Percentiles rank a stretch among this genome's conserved stretches.
These are phyloP conservation scores for Helicolenus hilgendorfi DNA, from an alignment of 2,797 vertebrate species.

Conservation along the genomic window DNA sequence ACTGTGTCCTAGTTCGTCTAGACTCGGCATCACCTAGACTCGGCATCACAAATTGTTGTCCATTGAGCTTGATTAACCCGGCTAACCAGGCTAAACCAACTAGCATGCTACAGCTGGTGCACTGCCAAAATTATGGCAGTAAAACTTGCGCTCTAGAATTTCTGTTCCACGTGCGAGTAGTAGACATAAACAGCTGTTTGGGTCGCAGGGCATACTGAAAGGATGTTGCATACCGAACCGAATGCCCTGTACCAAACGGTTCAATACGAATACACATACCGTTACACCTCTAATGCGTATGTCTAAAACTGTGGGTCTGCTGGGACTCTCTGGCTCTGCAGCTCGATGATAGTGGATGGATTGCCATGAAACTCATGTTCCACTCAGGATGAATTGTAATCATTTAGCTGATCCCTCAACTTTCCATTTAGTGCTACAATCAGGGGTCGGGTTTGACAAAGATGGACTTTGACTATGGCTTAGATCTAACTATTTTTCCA, in stretches of 20 bases:
- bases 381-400: neutral
- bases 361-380: neutral
- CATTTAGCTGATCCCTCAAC: neutral
- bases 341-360: neutral
- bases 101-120: too few species aligned
- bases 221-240: fast-evolving
- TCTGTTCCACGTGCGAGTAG: neutral
- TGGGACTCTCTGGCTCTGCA: neutral
- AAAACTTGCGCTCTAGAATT: too few species aligned
- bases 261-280: neutral
- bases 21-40: too few species aligned
- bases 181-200: neutral
- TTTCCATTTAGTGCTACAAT: neutral
- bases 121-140: too few species aligned
- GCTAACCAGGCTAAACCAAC: too few species aligned
- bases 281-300: neutral
- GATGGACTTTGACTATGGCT: neutral
- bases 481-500: neutral
- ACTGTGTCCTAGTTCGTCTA: too few species aligned
- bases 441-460: neutral
- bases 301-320: too few species aligned
- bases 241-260: neutral
- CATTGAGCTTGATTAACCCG: too few species aligned
- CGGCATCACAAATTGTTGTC: too few species aligned
- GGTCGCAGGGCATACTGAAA: fast-evolving